Percentiles rank a stretch among this genome's conserved stretches.
phyloP scores from a whole-genome alignment of 2,888 invertebrate genomes.

The Candidula unifasciata region DNA sequence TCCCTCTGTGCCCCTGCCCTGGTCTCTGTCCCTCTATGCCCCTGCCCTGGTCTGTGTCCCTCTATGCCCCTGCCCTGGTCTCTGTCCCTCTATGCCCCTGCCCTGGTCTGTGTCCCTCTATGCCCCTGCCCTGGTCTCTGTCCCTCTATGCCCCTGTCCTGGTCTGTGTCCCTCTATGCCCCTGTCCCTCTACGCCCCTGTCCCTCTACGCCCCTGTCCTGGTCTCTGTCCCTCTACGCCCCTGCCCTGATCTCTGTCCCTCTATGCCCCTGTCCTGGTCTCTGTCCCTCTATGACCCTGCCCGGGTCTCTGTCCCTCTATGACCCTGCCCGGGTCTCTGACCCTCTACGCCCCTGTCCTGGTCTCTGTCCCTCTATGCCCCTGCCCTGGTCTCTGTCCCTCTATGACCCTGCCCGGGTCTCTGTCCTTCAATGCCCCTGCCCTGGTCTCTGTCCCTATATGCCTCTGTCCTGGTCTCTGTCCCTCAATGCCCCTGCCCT shows the following conservation, averaged over 20 bases:
- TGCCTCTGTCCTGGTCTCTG: too few species aligned
- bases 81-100: not conserved
- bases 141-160: not conserved
- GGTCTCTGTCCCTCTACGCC: not conserved
- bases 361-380: too few species aligned
- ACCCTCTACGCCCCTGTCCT: too few species aligned
- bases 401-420: too few species aligned
- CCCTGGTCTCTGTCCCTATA: too few species aligned
- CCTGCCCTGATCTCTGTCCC: constrained; percentile 20
- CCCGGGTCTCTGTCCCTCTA: not conserved
- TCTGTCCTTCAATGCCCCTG: too few species aligned
- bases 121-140: not conserved
- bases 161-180: constrained; percentile 6
- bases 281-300: not conserved
- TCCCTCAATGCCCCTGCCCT: too few species aligned
- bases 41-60: not conserved
- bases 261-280: not conserved
- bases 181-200: too few species aligned
- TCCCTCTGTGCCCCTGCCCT: not conserved
- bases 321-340: too few species aligned
- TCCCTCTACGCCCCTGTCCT: too few species aligned
- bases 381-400: too few species aligned
- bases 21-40: not conserved
- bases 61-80: not conserved
- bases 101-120: not conserved